These are phyloP conservation scores for Neomorphus geoffroyi DNA, from an alignment of 2,797 vertebrate species.

Conservation along the genomic window DNA sequence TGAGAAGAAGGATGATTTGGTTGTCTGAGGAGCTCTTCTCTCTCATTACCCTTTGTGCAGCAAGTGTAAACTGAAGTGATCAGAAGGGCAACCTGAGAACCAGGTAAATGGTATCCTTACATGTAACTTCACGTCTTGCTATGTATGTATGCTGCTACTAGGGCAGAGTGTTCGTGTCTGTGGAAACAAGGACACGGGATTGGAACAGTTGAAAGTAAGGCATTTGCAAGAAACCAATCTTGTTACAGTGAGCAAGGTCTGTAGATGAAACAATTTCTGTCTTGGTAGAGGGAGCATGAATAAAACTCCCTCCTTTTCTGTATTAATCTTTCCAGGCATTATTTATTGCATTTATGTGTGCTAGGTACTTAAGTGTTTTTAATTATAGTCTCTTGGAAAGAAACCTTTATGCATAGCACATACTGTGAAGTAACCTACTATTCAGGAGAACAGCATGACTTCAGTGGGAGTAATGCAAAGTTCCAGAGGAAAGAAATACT, in stretches of 20 bases:
- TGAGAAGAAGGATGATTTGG: background rate
- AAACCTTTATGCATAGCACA: background rate
- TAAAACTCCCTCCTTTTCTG: background rate
- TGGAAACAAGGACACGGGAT: background rate
- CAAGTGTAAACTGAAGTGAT: background rate
- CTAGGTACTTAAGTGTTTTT: background rate
- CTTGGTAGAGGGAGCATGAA: background rate
- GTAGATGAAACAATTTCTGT: background rate
- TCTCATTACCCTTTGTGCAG: background rate
- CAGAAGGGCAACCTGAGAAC: background rate
- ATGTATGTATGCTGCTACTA: background rate
- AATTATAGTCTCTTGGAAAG: background rate
- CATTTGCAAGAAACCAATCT: background rate
- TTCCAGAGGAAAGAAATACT: background rate
- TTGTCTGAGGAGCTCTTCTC: background rate
- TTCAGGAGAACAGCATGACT: background rate
- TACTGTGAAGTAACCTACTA: background rate
- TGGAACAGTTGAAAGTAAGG: too few species aligned
- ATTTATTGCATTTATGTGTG: background rate
- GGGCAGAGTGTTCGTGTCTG: background rate
- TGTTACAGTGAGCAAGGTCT: background rate
- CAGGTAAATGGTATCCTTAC: background rate
- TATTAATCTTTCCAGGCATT: background rate
- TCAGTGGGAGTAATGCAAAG: background rate
- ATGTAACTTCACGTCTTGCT: background rate